Base-by-base conservation (phyloP, 1,140 invertebrate genomes). In the Tachypleus tridentatus region DNA sequence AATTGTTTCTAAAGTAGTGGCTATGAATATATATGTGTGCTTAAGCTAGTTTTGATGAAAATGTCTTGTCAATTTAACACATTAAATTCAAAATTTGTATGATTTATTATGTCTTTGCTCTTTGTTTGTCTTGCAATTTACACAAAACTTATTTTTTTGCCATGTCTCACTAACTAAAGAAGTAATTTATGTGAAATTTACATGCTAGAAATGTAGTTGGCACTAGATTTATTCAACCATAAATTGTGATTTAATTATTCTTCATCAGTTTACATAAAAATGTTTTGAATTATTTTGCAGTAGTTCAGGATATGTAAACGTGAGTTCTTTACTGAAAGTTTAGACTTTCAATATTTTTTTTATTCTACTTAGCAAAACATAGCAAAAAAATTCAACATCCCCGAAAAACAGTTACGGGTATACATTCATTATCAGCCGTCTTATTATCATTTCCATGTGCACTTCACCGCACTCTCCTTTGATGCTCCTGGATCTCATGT, bases 351-450 rank as follows among this genome's bases (percentile, higher is more conserved):
- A 29, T 29, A 29, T 29, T 29, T 29, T 29, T 65, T 69, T 67
- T 69, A 67, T 68, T 69, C 57, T 64, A 79, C 82, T 52, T 78
- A 89, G 82, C 80, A 83, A 74, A 84, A 83, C 6, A 91, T 98
- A 58, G 72, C 79, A 61, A 81, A 92, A 49, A 91, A 90, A 71
- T 98, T 89, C 77, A 83, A 84, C 4, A 65, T 97, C 5, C 76
- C 82, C 47, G 73, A 77, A 49, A 82, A 82, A 59, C 85, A 92
- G 74, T 74, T 97, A 29, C 82, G 93, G 59, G 70, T 77, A 5
- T 98, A 92, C 77, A 77, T 98, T 4, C 96, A 98, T 76, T 98
- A 98, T 78, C 93, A 94, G 74, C 96, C 96, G 4, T 93, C 93
- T 0, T 98, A 93, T 78, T 97, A 97, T 79, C 93, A 98, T 78